Conservation (phyloP, 2,888 invertebrate genomes). For the Melinaea menophilus region DNA sequence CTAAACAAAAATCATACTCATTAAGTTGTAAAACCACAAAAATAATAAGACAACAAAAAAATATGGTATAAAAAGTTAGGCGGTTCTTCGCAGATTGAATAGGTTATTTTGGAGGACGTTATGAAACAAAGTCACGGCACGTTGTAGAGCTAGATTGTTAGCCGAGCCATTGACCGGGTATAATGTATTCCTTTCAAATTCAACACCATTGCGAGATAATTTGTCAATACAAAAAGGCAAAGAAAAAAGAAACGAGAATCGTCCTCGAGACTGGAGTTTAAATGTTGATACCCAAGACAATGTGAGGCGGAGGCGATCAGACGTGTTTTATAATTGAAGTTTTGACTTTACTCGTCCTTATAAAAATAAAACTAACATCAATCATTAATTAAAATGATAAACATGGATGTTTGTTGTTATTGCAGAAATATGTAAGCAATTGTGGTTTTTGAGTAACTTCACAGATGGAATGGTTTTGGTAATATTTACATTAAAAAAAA, state of each 20-base stretch:
- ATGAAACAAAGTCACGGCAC: not conserved
- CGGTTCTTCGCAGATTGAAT: constrained; percentile 1
- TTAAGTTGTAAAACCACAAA: too few species aligned
- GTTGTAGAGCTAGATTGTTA: constrained; percentile 17
- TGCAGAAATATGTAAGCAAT: constrained; percentile 24
- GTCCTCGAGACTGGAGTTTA: constrained; percentile 51
- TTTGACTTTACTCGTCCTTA: constrained; percentile 43
- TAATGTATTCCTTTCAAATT: constrained; percentile 70
- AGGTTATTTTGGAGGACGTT: constrained; percentile 4
- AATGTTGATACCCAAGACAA: constrained; percentile 47
- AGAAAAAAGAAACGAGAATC: constrained; percentile 45
- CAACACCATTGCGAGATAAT: constrained; percentile 60
- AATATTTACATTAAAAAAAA: too few species aligned
- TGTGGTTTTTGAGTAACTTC: constrained; percentile 18
- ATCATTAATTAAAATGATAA: not conserved
- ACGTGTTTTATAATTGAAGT: constrained; percentile 46
- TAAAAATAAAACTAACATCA: not conserved
- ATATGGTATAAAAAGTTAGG: not conserved
- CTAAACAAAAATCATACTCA: too few species aligned
- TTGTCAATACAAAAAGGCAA: constrained; percentile 62
- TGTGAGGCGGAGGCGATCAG: constrained; percentile 43
- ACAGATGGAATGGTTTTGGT: constrained; percentile 24
- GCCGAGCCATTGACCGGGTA: constrained; percentile 48
- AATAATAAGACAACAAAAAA: too few species aligned
- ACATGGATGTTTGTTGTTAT: too few species aligned